Percentiles rank a stretch among this genome's conserved stretches.
phyloP scores from a whole-genome alignment of 1,140 invertebrate genomes.

The Zaprionus inermis region DNA sequence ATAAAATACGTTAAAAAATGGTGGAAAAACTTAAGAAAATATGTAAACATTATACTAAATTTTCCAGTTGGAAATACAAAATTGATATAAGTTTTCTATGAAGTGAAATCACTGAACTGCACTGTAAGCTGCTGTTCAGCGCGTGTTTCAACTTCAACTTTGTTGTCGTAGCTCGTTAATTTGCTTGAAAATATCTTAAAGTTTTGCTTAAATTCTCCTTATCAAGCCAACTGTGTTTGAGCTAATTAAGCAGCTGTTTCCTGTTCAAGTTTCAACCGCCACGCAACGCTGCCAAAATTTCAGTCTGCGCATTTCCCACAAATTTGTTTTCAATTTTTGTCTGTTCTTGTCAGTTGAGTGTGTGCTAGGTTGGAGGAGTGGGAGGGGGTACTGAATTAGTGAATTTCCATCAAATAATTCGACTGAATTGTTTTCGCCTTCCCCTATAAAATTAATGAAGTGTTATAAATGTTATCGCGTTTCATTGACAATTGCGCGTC shows the following conservation, averaged over 20 bases:
- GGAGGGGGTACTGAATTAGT: background rate
- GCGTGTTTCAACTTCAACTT: background rate
- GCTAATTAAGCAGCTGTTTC: background rate
- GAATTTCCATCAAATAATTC: conserved; percentile 1
- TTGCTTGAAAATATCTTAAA: background rate
- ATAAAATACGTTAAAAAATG: too few species aligned
- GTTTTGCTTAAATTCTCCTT: background rate
- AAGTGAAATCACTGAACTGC: background rate
- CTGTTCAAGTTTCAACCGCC: background rate
- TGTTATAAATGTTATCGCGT: conserved; percentile 40
- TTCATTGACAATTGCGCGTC: conserved; percentile 22
- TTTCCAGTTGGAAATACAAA: background rate
- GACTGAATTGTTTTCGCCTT: conserved; percentile 6
- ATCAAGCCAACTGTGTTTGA: background rate
- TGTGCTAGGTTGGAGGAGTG: background rate
- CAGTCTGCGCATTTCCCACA: background rate
- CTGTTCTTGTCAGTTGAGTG: conserved; percentile 13
- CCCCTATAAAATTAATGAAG: conserved; percentile 32
- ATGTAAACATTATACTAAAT: background rate
- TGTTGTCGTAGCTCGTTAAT: background rate
- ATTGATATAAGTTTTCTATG: background rate
- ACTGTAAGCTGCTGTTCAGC: background rate
- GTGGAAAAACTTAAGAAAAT: background rate
- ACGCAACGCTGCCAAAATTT: background rate
- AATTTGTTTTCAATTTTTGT: conserved; percentile 19